These are phyloP conservation scores for Brachionus manjavacas DNA, from an alignment of 1,140 invertebrate genomes.

Conservation along the genomic window DNA sequence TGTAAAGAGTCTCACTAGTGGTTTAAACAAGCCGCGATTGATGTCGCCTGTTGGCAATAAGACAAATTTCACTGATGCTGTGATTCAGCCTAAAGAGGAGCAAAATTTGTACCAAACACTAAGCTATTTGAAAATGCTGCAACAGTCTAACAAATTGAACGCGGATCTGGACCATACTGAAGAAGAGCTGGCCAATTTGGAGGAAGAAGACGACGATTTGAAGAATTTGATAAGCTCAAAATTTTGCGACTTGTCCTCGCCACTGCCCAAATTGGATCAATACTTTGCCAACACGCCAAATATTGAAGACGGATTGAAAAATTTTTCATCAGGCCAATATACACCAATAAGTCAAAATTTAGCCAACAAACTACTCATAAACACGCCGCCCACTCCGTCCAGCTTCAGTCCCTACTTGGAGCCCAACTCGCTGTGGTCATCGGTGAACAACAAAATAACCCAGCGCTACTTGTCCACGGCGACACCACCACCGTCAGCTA, in stretches of 20 bases:
- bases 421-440: not conserved
- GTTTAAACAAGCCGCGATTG: not conserved
- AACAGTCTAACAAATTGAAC: not conserved
- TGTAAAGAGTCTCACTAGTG: not conserved
- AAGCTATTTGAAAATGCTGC: conserved; percentile 25
- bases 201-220: not conserved
- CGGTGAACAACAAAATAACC: not conserved
- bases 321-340: not conserved
- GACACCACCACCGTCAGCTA: conserved; percentile 6
- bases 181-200: not conserved
- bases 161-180: conserved; percentile 9
- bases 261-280: not conserved
- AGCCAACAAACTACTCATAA: not conserved
- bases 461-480: not conserved
- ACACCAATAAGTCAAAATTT: conserved; percentile 27
- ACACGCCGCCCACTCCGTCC: conserved; percentile 18
- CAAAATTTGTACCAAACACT: conserved; percentile 23
- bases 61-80: not conserved
- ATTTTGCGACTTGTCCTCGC: not conserved
- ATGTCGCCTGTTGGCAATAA: not conserved
- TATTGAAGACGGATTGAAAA: not conserved
- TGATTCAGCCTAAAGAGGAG: not conserved
- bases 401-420: conserved; percentile 6
- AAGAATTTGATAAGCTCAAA: not conserved
- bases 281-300: not conserved